Base-by-base conservation (phyloP, 2,113 vertebrate species). In the Crocuta crocuta region DNA sequence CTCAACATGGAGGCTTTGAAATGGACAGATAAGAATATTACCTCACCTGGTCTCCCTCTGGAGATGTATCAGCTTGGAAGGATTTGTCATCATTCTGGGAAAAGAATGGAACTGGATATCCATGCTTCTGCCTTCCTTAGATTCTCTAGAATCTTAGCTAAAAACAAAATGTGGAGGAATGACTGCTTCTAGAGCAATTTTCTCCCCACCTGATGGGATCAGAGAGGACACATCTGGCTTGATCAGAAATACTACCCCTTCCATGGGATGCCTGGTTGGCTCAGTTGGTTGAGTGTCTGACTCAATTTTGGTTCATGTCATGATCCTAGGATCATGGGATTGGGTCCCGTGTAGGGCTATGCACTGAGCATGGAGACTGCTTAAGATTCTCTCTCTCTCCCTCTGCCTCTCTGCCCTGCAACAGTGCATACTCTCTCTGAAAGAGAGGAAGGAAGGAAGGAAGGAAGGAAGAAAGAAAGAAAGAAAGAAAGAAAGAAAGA, bases 11-110 rank as follows among this genome's bases (percentile, higher is more conserved):
- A 96, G 48, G 8, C 8, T 43, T 35, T 31, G 68, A 65, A 16
- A 39, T 6, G 74, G 48, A 55, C 1, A 0, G 11, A 6, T 1
- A 4, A 45, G 9, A n/a, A 2, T 12, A 78, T 6, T 7, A 19
- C 31, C 66, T 21, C 17, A 2, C 12, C 43, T 53, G 58, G 26
- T 39, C 21, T 45, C 94, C 65, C 21, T 45, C 94, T 55, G 28
- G 91, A 89, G 78, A 74, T 10, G 12, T 11, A 13, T 55, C 35
- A 23, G 12, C 6, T 31, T n/a, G 31, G 35, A 79, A 95, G 50
- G 8, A 28, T 11, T 7, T 68, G 10, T 33, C 31, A 31, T 24
- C 35, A 4, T 23, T 74, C 31, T 7, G 43, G 21, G 8, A 17
- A 12, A 73, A 48, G 35, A 48, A 68, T 3, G 50, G 80, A 33